Base-by-base conservation (phyloP, 2,113 vertebrate genomes). In the Mustelus asterias region DNA sequence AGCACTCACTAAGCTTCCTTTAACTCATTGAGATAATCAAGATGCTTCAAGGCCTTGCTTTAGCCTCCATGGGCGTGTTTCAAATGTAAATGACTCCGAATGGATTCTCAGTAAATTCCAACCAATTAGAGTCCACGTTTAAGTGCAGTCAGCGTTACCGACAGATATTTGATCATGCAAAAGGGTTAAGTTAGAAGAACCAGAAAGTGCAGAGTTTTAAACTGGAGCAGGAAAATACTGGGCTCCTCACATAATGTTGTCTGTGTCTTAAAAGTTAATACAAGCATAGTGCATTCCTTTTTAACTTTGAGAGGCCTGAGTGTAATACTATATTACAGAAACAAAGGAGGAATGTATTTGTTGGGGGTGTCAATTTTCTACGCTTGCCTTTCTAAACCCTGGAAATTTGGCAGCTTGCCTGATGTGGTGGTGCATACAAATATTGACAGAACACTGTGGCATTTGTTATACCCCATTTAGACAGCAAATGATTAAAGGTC, bases 11-110 rank as follows among this genome's bases (percentile, higher is more conserved):
- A 96, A 96, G 96, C 96, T 97, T 97, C 97, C 97, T 97, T 97
- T 97, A 97, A 97, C 44, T 72, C 67, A 60, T 22, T 97, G 97
- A 97, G 98, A 97, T 98, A 98, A 98, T 98, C 97, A 96, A 97
- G 97, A 97, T 96, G 97, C 98, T 98, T 97, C 97, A 97, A 97
- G 97, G 97, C 97, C 97, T 97, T 96, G 96, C 97, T 97, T 98
- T 98, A 98, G 98, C 98, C 98, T 98, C 98, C 98, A 97, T 97
- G 97, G 97, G 97, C 97, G 97, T 98, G 98, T 97, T 98, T 98
- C 98, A 98, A 97, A 98, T 98, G 98, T 97, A 98, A 98, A 98
- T 98, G 97, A 98, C 97, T 97, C 97, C 98, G 98, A 98, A 98
- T 97, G 97, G 97, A 98, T 98, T 98, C 98, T 97, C 97, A 97